These are phyloP conservation scores for Thalassarche chlororhynchos DNA, from an alignment of 2,113 vertebrate genomes.

Conservation along the genomic window DNA sequence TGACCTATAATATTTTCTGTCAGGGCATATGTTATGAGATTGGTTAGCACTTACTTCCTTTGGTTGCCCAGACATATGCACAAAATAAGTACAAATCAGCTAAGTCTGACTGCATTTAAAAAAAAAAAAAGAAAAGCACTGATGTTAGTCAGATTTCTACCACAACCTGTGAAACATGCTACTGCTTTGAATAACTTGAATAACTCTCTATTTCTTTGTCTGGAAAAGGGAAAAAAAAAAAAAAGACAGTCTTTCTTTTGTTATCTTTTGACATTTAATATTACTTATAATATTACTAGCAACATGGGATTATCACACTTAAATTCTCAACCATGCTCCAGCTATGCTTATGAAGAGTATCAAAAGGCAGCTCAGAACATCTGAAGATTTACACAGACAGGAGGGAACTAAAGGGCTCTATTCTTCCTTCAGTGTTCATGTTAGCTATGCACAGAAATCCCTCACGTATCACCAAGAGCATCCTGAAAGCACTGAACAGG, in stretches of 20 bases:
- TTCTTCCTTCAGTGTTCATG: neutral
- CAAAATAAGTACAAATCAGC: slow-evolving; percentile 26
- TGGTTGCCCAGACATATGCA: neutral
- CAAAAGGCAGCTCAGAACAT: slow-evolving; percentile 27
- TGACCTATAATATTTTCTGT: slow-evolving; percentile 27
- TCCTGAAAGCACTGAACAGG: neutral
- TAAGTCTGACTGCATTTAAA: neutral
- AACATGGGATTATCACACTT: slow-evolving; percentile 30
- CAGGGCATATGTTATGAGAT: neutral
- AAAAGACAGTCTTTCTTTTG: neutral
- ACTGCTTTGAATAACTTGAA: slow-evolving; percentile 9
- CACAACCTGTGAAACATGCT: neutral
- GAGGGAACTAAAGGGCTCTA: neutral
- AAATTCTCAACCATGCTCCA: slow-evolving; percentile 18
- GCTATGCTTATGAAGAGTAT: neutral
- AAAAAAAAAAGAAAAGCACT: neutral
- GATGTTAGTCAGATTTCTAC: neutral
- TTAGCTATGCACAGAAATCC: neutral
- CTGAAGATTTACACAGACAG: slow-evolving; percentile 2
- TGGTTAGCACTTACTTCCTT: slow-evolving; percentile 24
- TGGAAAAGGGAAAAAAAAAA: neutral
- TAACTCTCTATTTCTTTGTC: neutral
- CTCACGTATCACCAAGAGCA: neutral
- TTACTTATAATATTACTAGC: slow-evolving; percentile 15
- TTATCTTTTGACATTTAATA: slow-evolving; percentile 40